Conservation (phyloP, 2,797 vertebrate genomes). For the Sciurus carolinensis region DNA sequence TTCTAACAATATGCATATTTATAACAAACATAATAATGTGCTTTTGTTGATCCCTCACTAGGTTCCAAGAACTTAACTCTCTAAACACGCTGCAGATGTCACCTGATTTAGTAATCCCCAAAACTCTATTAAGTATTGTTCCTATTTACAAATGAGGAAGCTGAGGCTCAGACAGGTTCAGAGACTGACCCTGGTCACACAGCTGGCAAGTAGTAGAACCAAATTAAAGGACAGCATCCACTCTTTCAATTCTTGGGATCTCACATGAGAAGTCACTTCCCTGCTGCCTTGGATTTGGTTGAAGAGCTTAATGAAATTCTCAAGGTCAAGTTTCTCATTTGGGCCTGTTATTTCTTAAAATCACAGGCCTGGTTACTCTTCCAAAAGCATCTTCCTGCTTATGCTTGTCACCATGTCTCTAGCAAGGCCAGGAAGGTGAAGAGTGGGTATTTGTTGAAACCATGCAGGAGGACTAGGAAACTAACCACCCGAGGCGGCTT, state of each 20-base stretch:
- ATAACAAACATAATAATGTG: background rate
- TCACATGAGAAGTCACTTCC: background rate
- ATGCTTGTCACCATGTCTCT: background rate
- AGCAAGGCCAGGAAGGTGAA: background rate
- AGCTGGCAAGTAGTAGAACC: background rate
- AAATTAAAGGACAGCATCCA: background rate
- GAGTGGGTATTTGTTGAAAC: background rate
- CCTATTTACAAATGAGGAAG: background rate
- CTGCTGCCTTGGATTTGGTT: background rate
- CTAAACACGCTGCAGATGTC: background rate
- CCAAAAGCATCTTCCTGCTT: background rate
- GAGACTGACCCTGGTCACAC: background rate
- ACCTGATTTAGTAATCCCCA: background rate
- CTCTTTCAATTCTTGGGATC: background rate
- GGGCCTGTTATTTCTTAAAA: background rate
- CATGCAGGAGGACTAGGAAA: background rate
- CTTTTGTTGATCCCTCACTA: background rate
- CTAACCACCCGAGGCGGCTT: background rate
- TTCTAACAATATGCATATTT: background rate
- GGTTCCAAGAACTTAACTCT: background rate
- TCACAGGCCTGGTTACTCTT: background rate
- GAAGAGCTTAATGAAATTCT: conserved; percentile 16
- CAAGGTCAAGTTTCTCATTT: background rate
- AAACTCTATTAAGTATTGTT: background rate
- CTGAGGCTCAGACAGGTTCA: background rate